These are phyloP conservation scores for Rattus norvegicus DNA, from an alignment of 2,113 vertebrate genomes.

Conservation along the genomic window GRCr8 NC_086025.1:37322501-37323000, in stretches of 20 bases:
- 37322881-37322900: background rate
- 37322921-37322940: background rate
- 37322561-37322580: constrained; percentile 16
- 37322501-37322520: constrained; percentile 80
- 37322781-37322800: background rate
- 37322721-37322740: constrained; percentile 32
- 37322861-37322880: constrained; percentile 11
- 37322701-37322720: constrained; percentile 23
- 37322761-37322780: background rate
- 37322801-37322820: background rate
- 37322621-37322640: constrained; percentile 51
- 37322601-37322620: constrained; percentile 61
- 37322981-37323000: background rate
- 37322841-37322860: background rate
- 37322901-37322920: constrained; percentile 20
- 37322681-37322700: constrained; percentile 15
- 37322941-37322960: background rate
- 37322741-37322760: constrained; percentile 14
- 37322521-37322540: constrained; percentile 70
- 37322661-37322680: constrained; percentile 51
- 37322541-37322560: constrained; percentile 78
- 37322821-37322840: background rate
- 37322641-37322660: background rate
- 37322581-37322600: constrained; percentile 23
- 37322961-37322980: background rate